phyloP scores from a whole-genome alignment of 2,113 vertebrate species.

The Mionectes macconnelli region DNA sequence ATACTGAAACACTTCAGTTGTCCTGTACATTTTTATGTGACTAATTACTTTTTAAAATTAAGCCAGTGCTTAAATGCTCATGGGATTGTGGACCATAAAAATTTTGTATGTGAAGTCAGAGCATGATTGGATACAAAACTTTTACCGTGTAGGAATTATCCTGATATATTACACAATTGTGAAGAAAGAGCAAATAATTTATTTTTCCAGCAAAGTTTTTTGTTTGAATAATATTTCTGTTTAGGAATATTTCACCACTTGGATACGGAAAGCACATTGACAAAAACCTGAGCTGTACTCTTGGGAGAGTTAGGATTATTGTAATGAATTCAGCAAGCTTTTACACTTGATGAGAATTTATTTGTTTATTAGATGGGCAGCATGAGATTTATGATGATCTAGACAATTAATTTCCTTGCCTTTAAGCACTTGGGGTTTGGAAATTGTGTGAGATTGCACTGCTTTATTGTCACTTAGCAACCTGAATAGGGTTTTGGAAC shows the following conservation, averaged over 20 bases:
- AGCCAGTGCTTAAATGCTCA: background rate
- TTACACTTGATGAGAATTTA: slow-evolving; percentile 27
- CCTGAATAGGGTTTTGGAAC: slow-evolving; percentile 10
- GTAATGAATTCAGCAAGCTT: slow-evolving; percentile 28
- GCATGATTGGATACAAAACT: background rate
- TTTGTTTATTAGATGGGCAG: slow-evolving; percentile 16
- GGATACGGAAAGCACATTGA: background rate
- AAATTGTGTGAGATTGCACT: background rate
- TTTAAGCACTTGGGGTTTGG: background rate
- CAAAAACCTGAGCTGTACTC: background rate
- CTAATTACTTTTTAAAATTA: slow-evolving; percentile 53
- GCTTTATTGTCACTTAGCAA: slow-evolving; percentile 60
- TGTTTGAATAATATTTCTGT: background rate
- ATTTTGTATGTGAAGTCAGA: background rate
- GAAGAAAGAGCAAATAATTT: background rate
- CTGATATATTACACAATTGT: background rate
- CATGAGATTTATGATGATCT: background rate
- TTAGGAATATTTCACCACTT: slow-evolving; percentile 1
- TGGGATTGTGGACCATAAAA: slow-evolving; percentile 14
- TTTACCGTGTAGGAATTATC: background rate
- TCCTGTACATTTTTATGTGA: slow-evolving; percentile 11
- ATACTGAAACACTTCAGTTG: background rate
- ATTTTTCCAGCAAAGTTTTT: background rate
- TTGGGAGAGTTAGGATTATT: background rate
- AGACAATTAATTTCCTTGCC: slow-evolving; percentile 24